Base-by-base conservation (phyloP, 2,113 vertebrate genomes). In the Solea solea region DNA sequence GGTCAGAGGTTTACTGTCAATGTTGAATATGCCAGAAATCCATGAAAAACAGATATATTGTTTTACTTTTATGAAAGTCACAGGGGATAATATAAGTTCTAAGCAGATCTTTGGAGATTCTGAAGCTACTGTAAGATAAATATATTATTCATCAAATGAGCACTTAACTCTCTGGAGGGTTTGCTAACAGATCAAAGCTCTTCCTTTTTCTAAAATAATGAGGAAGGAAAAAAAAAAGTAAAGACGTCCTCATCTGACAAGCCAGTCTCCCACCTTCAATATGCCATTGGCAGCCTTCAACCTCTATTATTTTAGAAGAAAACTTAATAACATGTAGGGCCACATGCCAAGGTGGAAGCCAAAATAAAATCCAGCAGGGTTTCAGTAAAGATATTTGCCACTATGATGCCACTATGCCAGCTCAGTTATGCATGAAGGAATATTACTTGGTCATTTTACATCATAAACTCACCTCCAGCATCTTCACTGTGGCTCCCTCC, bases 101-200 rank as follows among this genome's bases (percentile, higher is more conserved):
- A 45, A 63, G 42, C 53, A 60, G 15, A 44, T 70, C 63, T 76
- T 67, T 61, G 11, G 74, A 81, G 72, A 84, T 70, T 77, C 55
- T 42, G 60, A 64, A 74, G 69, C 57, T 74, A 61, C 59, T 52
- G 69, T 81, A 81, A 74, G 69, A 83, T 74, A 80, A 82, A 87
- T 74, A 78, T 64, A 78, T 82, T 82, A 81, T 86, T 74, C 86
- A 78, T 88, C 76, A 50, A 53, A 63, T n/a, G 8, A 71, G 0
- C 25, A 53, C 58, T 69, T 28, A 64, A 58, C 62, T 85, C 86
- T 76, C 86, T 39, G 45, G 83, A 88, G 86, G 16, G 53, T 82
- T 75, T 70, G 69, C 71, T 71, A 44, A 46, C 57, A 86, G 71
- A 89, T 90, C 86, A 90, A 91, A 90, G 85, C 48, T 16, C 63